phyloP scores from a whole-genome alignment of 1,140 invertebrate genomes.

The Hycleus cichorii region DNA sequence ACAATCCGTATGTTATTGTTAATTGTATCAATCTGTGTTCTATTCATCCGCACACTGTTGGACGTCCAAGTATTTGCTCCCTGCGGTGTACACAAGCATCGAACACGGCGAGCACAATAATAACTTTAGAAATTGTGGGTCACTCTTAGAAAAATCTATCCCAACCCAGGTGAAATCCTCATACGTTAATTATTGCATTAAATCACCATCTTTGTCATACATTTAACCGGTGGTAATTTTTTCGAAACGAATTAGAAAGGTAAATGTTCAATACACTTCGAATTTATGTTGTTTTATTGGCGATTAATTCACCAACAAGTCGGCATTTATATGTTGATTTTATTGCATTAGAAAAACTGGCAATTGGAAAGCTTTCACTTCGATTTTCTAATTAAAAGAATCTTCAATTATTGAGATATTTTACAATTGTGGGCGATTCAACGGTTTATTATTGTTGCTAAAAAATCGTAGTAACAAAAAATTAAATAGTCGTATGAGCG shows the following conservation, averaged over 20 bases:
- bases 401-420: not conserved
- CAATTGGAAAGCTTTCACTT: not conserved
- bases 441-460: too few species aligned
- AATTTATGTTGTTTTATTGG: too few species aligned
- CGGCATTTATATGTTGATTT: too few species aligned
- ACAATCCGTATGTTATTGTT: slow-evolving; percentile 26
- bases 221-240: not conserved
- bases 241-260: not conserved
- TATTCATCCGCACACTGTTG: slow-evolving; percentile 22
- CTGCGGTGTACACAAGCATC: slow-evolving; percentile 16
- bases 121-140: slow-evolving; percentile 14
- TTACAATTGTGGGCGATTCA: too few species aligned
- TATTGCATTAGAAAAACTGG: not conserved
- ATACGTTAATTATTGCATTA: not conserved
- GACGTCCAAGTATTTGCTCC: slow-evolving; percentile 18
- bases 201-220: not conserved
- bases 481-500: too few species aligned
- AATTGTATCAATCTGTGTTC: slow-evolving; percentile 27
- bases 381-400: not conserved
- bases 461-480: too few species aligned
- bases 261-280: too few species aligned
- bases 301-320: too few species aligned
- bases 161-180: not conserved
- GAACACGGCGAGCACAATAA: slow-evolving; percentile 5
- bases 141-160: not conserved